Conservation (phyloP, 2,797 vertebrate genomes). For the Phyllotis vaccarum region DNA sequence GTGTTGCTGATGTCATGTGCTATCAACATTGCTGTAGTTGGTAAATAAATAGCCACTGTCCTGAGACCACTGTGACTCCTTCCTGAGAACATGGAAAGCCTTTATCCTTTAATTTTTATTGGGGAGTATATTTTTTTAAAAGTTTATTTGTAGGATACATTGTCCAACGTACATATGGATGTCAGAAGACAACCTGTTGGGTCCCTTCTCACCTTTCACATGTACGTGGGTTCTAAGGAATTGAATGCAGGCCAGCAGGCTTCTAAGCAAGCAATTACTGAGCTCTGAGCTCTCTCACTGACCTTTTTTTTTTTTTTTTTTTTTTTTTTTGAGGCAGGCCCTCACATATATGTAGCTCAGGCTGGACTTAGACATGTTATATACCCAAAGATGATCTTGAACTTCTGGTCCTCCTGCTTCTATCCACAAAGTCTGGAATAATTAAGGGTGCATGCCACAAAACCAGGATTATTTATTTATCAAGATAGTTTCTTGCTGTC, state of each 20-base stretch:
- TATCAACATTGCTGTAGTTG: not conserved
- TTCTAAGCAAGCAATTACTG: not conserved
- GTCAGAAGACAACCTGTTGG: not conserved
- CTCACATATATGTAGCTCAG: not conserved
- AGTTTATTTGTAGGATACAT: too few species aligned
- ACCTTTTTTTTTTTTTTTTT: not conserved
- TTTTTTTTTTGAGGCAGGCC: not conserved
- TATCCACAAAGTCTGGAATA: not conserved
- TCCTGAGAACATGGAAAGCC: not conserved
- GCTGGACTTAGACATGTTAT: not conserved
- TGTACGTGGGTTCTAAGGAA: not conserved
- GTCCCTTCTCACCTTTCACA: not conserved
- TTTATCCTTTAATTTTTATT: not conserved
- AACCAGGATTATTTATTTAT: not conserved
- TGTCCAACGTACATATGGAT: not conserved
- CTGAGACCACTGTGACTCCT: not conserved
- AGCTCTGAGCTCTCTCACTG: not conserved
- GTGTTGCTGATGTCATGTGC: not conserved
- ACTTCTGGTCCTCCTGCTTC: not conserved
- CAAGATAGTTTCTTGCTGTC: not conserved
- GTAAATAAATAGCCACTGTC: not conserved
- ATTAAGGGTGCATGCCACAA: not conserved
- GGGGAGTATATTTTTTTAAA: not conserved
- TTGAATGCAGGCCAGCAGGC: not conserved
- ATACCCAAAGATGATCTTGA: not conserved